Conservation (phyloP, 2,888 invertebrate species). For the Leptinotarsa tumamoca region DNA sequence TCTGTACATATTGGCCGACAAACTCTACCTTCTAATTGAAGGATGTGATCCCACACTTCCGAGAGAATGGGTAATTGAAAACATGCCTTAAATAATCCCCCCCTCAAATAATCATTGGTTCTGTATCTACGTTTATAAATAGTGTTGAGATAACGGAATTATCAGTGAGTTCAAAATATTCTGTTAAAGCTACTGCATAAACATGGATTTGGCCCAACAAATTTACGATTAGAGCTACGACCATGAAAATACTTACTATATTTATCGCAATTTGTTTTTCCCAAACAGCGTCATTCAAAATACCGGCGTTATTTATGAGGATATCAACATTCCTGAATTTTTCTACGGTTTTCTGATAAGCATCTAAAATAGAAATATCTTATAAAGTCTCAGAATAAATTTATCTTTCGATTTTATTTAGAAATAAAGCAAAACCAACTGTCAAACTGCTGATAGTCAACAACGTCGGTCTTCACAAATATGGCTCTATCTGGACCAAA, state of each 20-base stretch:
- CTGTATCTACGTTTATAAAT: neutral
- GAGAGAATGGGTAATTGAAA: neutral
- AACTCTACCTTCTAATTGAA: no score
- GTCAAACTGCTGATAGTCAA: constrained; percentile 41
- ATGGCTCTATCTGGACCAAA: constrained; percentile 49
- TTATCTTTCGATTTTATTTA: neutral
- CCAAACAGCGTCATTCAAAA: constrained; percentile 50
- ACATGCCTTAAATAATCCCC: neutral
- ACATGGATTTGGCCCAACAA: no score
- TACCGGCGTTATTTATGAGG: constrained; percentile 53
- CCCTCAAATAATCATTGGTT: neutral
- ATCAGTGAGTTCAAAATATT: no score
- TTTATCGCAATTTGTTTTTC: constrained; percentile 50
- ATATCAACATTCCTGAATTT: constrained; percentile 50
- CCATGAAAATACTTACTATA: constrained; percentile 43
- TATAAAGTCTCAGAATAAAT: neutral
- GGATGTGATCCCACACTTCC: no score
- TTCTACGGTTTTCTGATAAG: constrained; percentile 49
- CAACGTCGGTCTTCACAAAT: constrained; percentile 51
- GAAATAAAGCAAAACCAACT: constrained; percentile 36
- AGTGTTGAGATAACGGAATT: no score
- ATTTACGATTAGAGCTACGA: no score
- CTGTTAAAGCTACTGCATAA: no score
- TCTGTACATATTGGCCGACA: no score
- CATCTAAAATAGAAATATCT: constrained; percentile 44